A percentile compares a stretch with the other conserved stretches of the same genome.
Conservation (phyloP, 2,797 vertebrate genomes). For the Scarus forsteni region DNA sequence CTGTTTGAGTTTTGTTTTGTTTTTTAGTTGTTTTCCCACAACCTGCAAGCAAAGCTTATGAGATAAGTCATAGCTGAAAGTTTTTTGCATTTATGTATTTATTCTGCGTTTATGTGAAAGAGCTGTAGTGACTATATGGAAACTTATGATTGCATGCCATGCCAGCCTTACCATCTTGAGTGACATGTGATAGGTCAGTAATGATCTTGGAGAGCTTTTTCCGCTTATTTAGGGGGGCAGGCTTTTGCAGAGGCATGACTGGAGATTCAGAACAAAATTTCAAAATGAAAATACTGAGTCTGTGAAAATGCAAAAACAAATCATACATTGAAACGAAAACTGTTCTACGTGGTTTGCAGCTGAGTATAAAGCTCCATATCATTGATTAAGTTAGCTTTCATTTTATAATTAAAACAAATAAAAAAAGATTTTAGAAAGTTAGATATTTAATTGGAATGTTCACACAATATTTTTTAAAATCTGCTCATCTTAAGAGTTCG, state of each 20-base stretch:
- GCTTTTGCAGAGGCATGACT: constrained; percentile 94
- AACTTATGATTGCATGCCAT: constrained; percentile 20
- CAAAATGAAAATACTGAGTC: constrained; percentile 6
- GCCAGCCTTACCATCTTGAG: constrained; percentile 84
- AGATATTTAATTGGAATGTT: too few relatives aligned
- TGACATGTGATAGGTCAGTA: constrained; percentile 88
- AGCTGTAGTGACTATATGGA: constrained; percentile 8
- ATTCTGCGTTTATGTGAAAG: constrained; percentile 21
- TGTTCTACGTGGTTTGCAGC: too few relatives aligned
- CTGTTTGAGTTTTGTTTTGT: neutral
- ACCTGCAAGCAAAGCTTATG: neutral
- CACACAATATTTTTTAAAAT: too few relatives aligned
- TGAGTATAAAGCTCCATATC: too few relatives aligned
- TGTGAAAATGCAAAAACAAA: neutral
- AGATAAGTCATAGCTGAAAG: neutral
- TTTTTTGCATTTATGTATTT: constrained; percentile 23
- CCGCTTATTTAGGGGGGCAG: constrained; percentile 93
- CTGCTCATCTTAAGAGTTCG: too few relatives aligned
- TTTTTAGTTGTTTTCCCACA: neutral
- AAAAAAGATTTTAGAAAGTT: too few relatives aligned
- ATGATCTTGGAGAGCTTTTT: constrained; percentile 94
- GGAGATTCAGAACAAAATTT: constrained; percentile 44
- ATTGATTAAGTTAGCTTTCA: too few relatives aligned
- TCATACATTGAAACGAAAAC: neutral
- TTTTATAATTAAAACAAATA: too few relatives aligned